A percentile compares a stretch with the other conserved stretches of the same genome.
These are phyloP conservation scores for Endotricha flammealis DNA, from an alignment of 2,888 invertebrate species.

Conservation along the genomic window DNA sequence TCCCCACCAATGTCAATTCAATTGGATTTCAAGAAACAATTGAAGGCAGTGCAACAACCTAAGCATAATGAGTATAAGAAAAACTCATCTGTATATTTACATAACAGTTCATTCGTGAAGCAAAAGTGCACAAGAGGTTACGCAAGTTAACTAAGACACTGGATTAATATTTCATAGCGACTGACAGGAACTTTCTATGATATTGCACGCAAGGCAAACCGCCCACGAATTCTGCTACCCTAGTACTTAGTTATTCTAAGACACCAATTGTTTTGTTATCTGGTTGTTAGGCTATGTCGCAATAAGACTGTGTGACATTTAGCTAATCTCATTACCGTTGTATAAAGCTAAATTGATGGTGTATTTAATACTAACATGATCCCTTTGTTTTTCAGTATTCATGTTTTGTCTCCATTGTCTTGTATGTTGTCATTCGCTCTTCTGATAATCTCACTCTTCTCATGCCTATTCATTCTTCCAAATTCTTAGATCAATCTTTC, in stretches of 20 bases:
- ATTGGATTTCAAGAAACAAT: background rate
- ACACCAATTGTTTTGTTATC: constrained; percentile 4
- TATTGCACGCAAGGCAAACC: constrained; percentile 28
- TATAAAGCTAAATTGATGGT: constrained; percentile 7
- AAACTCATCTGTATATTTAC: constrained; percentile 24
- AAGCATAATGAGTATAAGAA: constrained; percentile 15
- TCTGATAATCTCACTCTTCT: too few species aligned
- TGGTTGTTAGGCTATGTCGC: constrained; percentile 7
- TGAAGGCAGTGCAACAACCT: background rate
- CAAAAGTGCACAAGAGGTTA: constrained; percentile 22
- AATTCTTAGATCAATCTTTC: too few species aligned
- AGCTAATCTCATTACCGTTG: background rate
- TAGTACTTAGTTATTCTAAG: constrained; percentile 19
- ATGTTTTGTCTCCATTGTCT: too few species aligned
- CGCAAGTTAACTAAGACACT: constrained; percentile 17
- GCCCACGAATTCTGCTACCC: constrained; percentile 23
- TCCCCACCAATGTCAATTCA: constrained; percentile 1
- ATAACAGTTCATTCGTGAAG: constrained; percentile 22
- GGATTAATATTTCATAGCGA: constrained; percentile 8
- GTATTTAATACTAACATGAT: too few species aligned
- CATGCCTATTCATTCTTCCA: too few species aligned
- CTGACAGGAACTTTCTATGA: constrained; percentile 12
- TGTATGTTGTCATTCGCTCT: too few species aligned
- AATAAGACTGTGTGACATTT: constrained; percentile 2
- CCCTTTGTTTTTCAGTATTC: too few species aligned